Base-by-base conservation (phyloP, 2,113 vertebrate genomes). In the Podocnemis expansa region DNA sequence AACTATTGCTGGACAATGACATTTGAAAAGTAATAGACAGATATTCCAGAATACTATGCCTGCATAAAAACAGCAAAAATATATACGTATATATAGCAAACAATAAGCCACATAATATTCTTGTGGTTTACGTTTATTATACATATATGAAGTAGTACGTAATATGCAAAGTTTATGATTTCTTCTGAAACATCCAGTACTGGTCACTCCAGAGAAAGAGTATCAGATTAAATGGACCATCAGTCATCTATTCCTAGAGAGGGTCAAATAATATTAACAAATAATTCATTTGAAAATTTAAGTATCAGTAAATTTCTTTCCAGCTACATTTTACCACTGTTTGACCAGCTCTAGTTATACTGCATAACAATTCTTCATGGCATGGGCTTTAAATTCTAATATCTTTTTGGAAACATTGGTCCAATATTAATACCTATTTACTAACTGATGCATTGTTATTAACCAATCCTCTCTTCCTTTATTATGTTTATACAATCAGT, bases 61-160 rank as follows among this genome's bases (percentile, higher is more conserved):
- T 45, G 24, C 41, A 76, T 76, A 76, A 45, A 0, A 45, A 43
- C 22, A 76, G 45, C 25, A 76, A 76, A 27, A 45, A 43, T 76
- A 45, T 58, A 52, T 38, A 38, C 9, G 24, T 13, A 29, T 27
- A 45, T 14, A 76, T 27, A 25, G 22, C 45, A 76, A 76, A 45
- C 73, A 45, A 76, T 5, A 9, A 6, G 56, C 9, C 25, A 10
- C 87, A 22, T 24, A 75, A 22, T 21, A 56, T 13, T 17, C 22
- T 3, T 4, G 8, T 0, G 27, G 13, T 12, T 51, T 3, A 5
- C 38, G 13, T 76, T 51, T 3, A 5, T 4, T 8, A 2, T 6
- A 21, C 34, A 13, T 21, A 13, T 3, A 11, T 24, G 31, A 27
- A 19, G 21, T 6, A 22, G 70, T 38, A 8, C 58, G 3, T 58